A percentile compares a stretch with the other conserved stretches of the same genome.
phyloP scores from a whole-genome alignment of 2,797 vertebrate species.

The Limnodromus scolopaceus region DNA sequence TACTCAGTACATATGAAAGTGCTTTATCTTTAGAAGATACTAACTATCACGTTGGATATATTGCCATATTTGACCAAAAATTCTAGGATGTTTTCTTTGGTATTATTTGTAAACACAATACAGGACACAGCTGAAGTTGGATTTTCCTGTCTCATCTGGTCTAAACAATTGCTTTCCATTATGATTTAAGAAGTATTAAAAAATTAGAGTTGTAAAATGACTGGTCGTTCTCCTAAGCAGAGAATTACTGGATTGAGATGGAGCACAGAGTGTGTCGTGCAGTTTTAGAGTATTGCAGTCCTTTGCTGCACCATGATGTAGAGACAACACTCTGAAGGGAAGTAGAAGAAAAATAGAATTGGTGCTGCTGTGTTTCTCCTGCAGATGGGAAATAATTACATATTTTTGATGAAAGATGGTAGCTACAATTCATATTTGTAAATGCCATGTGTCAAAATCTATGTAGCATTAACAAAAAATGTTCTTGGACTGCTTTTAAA shows the following conservation, averaged over 20 bases:
- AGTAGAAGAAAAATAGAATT: background rate
- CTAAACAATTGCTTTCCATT: background rate
- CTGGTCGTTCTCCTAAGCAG: background rate
- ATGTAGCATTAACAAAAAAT: background rate
- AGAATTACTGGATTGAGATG: background rate
- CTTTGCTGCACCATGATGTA: background rate
- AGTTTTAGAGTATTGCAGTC: background rate
- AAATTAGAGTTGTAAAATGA: background rate
- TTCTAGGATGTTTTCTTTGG: background rate
- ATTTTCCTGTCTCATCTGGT: background rate
- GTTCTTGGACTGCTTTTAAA: background rate
- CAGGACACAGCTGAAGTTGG: background rate
- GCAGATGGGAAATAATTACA: background rate
- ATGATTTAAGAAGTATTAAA: background rate
- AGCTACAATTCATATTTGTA: background rate
- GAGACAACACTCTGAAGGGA: background rate
- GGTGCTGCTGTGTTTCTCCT: background rate
- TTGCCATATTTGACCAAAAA: background rate
- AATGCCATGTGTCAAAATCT: background rate
- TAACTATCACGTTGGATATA: background rate
- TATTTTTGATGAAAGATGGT: background rate
- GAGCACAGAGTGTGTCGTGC: background rate
- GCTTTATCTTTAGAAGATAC: background rate
- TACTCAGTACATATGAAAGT: background rate
- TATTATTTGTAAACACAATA: background rate